Evolutionary conservation across 2,113 vertebrate species (phyloP).

Genomic region (Neogobius melanostomus): DNA sequence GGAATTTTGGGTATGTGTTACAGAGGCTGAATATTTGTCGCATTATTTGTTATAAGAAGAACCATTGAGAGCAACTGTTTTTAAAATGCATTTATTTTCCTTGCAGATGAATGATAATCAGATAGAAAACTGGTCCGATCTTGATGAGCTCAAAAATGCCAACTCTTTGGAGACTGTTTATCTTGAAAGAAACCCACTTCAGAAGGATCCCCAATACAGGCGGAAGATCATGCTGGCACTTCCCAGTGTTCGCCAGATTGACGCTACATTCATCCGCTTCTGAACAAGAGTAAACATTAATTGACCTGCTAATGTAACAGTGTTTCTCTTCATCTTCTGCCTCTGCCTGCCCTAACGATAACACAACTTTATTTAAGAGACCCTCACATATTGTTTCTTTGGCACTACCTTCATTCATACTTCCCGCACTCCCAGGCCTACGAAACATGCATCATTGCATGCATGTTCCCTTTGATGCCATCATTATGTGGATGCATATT

Average conservation of each 20-base stretch:
- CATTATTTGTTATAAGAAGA: too few relatives aligned
- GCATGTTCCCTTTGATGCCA: constrained; percentile 53
- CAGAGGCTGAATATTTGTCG: not conserved
- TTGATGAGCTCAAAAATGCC: constrained; percentile 94
- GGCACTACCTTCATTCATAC: constrained; percentile 42
- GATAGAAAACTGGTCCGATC: constrained; percentile 93
- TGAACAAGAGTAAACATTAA: constrained; percentile 63
- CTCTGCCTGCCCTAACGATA: constrained; percentile 24
- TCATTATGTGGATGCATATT: constrained; percentile 50
- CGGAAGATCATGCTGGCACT: constrained; percentile 96
- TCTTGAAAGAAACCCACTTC: constrained; percentile 93
- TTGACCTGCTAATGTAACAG: constrained; percentile 38
- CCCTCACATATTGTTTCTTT: constrained; percentile 37
- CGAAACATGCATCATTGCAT: constrained; percentile 58
- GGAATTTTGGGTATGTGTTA: constrained; percentile 90
- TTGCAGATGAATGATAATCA: constrained; percentile 97
- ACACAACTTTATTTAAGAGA: constrained; percentile 31
- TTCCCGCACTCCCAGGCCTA: constrained; percentile 34
- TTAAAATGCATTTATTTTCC: not conserved
- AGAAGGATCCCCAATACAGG: constrained; percentile 96
- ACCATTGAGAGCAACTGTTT: not conserved
- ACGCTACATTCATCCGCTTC: constrained; percentile 95
- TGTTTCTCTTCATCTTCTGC: constrained; percentile 32
- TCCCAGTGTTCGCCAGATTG: constrained; percentile 93
- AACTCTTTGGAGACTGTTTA: constrained; percentile 92